A percentile compares a stretch with the other conserved stretches of the same genome.
phyloP scores from a whole-genome alignment of 2,888 invertebrate genomes.

The Seira ritae region DNA sequence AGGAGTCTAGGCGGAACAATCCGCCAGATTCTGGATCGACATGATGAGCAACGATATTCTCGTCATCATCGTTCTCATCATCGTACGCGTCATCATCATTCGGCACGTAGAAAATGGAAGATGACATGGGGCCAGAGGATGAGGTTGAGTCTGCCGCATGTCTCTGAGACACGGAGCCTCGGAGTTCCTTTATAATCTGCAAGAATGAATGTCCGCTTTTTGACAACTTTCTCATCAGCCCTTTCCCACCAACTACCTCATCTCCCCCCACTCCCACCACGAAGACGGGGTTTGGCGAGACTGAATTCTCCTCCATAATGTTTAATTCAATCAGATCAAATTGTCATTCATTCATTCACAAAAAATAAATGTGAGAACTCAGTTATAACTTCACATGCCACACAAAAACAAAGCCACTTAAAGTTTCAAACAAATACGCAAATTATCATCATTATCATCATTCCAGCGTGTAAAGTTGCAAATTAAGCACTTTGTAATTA shows the following conservation, averaged over 20 bases:
- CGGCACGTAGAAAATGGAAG: conserved; percentile 64
- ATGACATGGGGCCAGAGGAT: conserved; percentile 41
- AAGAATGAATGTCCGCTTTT: conserved; percentile 55
- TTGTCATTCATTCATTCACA: too few relatives aligned
- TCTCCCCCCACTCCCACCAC: conserved; percentile 16
- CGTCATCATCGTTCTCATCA: conserved; percentile 39
- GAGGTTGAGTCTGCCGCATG: background rate
- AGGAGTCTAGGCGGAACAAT: conserved; percentile 59
- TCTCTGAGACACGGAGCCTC: conserved; percentile 50
- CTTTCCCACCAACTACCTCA: conserved; percentile 26
- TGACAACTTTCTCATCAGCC: conserved; percentile 54
- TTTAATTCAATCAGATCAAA: too few relatives aligned
- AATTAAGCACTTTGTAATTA: too few relatives aligned
- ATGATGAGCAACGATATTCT: conserved; percentile 18
- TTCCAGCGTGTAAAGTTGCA: background rate
- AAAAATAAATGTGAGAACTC: too few relatives aligned
- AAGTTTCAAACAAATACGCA: background rate
- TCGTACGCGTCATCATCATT: conserved; percentile 49
- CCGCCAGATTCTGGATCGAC: conserved; percentile 15
- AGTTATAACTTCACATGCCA: background rate
- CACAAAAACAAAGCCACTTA: background rate
- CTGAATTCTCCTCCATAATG: background rate
- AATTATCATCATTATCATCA: background rate
- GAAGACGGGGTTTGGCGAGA: background rate
- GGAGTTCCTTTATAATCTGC: conserved; percentile 58